These are phyloP conservation scores for Erebia epiphron DNA, from an alignment of 2,888 invertebrate species.

Conservation along the genomic window DNA sequence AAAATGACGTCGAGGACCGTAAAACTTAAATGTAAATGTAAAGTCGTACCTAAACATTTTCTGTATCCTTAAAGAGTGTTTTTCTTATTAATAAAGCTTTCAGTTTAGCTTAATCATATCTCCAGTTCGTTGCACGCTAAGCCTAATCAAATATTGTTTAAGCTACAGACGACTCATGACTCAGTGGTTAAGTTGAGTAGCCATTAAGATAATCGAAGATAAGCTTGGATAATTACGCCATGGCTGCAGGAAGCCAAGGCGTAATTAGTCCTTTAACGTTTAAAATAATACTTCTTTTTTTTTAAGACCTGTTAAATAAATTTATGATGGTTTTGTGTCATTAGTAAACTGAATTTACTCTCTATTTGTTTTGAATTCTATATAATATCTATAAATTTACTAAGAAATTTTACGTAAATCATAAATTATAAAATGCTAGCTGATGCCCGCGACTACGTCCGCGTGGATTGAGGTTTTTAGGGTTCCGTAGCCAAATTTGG, in stretches of 20 bases:
- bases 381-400: not conserved
- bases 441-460: too few relatives aligned
- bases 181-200: constrained; percentile 8
- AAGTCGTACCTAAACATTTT: too few relatives aligned
- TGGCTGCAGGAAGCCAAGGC: not conserved
- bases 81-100: not conserved
- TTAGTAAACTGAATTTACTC: too few relatives aligned
- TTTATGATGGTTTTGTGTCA: too few relatives aligned
- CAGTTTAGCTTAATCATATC: not conserved
- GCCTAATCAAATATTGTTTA: constrained; percentile 1
- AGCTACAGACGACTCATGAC: constrained; percentile 1
- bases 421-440: not conserved
- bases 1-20: too few relatives aligned
- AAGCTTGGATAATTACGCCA: too few relatives aligned
- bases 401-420: not conserved
- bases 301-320: too few relatives aligned
- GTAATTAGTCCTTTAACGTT: not conserved
- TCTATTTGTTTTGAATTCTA: too few relatives aligned
- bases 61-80: too few relatives aligned
- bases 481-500: too few relatives aligned
- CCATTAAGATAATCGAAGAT: constrained; percentile 13
- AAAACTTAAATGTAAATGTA: too few relatives aligned
- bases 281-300: not conserved
- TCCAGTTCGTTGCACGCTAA: not conserved
- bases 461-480: too few relatives aligned